Base-by-base conservation (phyloP, 1,140 invertebrate genomes). In the Trinorchestia longiramus region DNA sequence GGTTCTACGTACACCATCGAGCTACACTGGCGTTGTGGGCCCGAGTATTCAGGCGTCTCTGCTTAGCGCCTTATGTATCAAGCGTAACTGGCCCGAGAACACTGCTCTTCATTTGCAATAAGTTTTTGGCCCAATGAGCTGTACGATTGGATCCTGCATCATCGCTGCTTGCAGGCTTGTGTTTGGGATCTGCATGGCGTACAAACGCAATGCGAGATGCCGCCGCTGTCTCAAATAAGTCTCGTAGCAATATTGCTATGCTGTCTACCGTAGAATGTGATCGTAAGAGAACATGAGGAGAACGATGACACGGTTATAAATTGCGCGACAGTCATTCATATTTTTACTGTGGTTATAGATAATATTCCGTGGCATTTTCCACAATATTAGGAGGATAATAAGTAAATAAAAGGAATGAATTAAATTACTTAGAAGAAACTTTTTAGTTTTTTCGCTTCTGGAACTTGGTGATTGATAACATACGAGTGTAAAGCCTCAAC, bases 91-190 rank as follows among this genome's bases (percentile, higher is more conserved):
- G 41, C 11, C 43, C 92, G 44, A 19, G 40, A 45, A 45, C 92
- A 94, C 92, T 45, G 92, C 92, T 94, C 92, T 94, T 94, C 92
- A 94, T 94, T 94, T 94, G 92, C 92, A 94, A 94, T 94, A 94
- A 94, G 92, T 94, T 94, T 44, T 44, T 94, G 92, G 43, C 40
- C 41, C 92, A 94, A 94, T 94, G 92, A 94, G 92, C 92, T 94
- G 92, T 45, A 94, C 43, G 92, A 94, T 94, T 45, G 92, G 92
- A 45, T 94, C 41, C 92, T 94, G 43, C 92, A 40, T 94, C 92
- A 94, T 91, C 43, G 88, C 92, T 43, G 92, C 43, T 94, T 45
- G 41, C 88, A 90, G 88, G 88, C 88, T 90, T 41, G 88, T 90
- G 43, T 90, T 87, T 90, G 43, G n/a, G 88, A 90, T 77, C 62